Base-by-base conservation (phyloP, 2,888 invertebrate species). In the Apotomis turbidana region DNA sequence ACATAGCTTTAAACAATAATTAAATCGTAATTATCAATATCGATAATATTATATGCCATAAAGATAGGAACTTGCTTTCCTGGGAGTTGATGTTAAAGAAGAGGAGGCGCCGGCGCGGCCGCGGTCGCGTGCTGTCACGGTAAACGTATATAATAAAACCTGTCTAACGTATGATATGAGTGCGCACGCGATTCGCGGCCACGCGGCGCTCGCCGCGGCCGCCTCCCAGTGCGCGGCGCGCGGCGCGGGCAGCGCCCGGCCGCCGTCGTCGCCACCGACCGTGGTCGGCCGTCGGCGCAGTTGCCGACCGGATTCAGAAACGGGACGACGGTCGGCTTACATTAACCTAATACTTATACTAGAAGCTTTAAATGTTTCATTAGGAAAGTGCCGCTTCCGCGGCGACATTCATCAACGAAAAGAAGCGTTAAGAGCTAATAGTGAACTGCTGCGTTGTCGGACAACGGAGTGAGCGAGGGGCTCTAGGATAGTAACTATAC, bases 61-160 rank as follows among this genome's bases (percentile, higher is more conserved):
- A 93, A 94, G 93, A 94, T 94, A 94, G 94, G 94, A 94, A 94
- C 94, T 94, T 94, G 93, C 92, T 94, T 93, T 93, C 90, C 94
- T 93, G 93, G 93, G 94, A 91, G 92, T 90, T 88, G 93, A 93
- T 93, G 93, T 83, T 90, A 88, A 82, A 85, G 83, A 83, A 87
- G 87, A 84, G 80, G 78, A 81, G 79, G 86, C 90, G 91, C 87
- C 90, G 87, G 87, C 86, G 81, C 87, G 89, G 88, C 91, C 90
- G 91, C 91, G 83, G 80, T 83, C 84, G 84, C 88, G 86, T 81
- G 86, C 84, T 75, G 83, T 87, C 90, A 90, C 92, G 91, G 88
- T 90, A 91, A 90, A 91, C 92, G 90, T 91, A 91, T 87, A 91
- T 91, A 90, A 90, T 92, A 92, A 92, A 90, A 92, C 91, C 88